A percentile compares a stretch with the other conserved stretches of the same genome.
These are phyloP conservation scores for Semotilus atromaculatus DNA, from an alignment of 2,797 vertebrate genomes.

Conservation along the genomic window DNA sequence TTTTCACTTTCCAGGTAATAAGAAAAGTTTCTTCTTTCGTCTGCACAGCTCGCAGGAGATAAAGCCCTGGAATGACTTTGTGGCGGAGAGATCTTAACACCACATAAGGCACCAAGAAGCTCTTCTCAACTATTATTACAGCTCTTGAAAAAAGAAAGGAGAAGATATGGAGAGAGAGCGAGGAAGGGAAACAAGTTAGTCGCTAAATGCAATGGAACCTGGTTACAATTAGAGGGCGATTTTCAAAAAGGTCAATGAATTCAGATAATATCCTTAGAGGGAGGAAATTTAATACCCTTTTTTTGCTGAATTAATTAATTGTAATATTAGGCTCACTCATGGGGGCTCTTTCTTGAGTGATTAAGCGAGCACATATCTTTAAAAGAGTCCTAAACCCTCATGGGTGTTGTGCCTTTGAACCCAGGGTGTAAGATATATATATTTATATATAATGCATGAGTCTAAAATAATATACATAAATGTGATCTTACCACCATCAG, in stretches of 20 bases:
- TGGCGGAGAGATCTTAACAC: slow-evolving; percentile 58
- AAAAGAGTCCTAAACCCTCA: slow-evolving; percentile 82
- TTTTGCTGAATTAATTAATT: slow-evolving; percentile 99
- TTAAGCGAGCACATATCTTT: slow-evolving; percentile 93
- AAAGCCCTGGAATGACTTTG: slow-evolving; percentile 72
- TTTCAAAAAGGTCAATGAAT: slow-evolving; percentile 99
- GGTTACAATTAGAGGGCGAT: slow-evolving; percentile 97
- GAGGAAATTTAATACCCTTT: slow-evolving; percentile 96
- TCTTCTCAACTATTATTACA: slow-evolving; percentile 77
- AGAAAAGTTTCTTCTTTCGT: slow-evolving; percentile 81
- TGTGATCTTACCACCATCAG: slow-evolving; percentile 33
- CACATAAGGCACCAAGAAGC: slow-evolving; percentile 53
- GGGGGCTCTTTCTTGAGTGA: slow-evolving; percentile 98
- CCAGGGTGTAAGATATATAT: slow-evolving; percentile 75
- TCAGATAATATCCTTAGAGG: slow-evolving; percentile 98
- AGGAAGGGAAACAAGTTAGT: slow-evolving; percentile 85
- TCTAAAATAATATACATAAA: slow-evolving; percentile 72
- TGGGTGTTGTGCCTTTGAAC: slow-evolving; percentile 81
- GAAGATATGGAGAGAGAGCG: slow-evolving; percentile 35
- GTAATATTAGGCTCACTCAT: slow-evolving; percentile 98
- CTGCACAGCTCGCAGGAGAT: slow-evolving; percentile 71
- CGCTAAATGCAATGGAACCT: slow-evolving; percentile 89
- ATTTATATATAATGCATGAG: slow-evolving; percentile 82
- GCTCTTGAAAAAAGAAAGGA: slow-evolving; percentile 66
- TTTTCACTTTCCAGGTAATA: slow-evolving; percentile 73